These are phyloP conservation scores for Indicator indicator DNA, from an alignment of 2,113 vertebrate species.

Conservation along the genomic window DNA sequence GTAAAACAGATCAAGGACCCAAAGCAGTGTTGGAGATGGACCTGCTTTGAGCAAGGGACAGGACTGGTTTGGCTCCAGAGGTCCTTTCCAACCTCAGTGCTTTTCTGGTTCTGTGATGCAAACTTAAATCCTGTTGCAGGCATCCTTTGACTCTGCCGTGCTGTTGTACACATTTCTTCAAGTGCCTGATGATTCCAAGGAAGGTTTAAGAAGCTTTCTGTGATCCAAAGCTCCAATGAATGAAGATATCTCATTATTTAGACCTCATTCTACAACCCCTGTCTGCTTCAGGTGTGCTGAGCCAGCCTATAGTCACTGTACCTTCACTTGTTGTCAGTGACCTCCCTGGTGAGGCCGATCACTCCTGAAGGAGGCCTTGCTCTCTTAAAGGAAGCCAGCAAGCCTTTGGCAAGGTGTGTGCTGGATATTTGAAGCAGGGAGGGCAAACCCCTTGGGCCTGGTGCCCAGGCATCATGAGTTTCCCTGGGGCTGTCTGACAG, in stretches of 20 bases:
- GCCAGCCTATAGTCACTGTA: background rate
- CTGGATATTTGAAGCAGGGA: background rate
- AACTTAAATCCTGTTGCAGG: background rate
- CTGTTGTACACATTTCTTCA: background rate
- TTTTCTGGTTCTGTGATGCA: background rate
- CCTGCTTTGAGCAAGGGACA: background rate
- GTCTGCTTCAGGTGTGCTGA: background rate
- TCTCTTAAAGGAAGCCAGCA: background rate
- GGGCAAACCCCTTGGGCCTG: background rate
- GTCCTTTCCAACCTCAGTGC: background rate
- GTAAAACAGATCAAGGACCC: background rate
- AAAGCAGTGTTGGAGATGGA: background rate
- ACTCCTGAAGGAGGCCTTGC: background rate
- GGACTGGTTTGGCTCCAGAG: background rate
- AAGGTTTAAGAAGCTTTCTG: no score
- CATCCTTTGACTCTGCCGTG: background rate
- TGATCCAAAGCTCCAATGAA: no score
- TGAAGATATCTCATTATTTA: no score
- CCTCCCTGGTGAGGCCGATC: background rate
- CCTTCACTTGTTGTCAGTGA: background rate
- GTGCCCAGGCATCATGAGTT: background rate
- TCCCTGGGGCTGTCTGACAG: background rate
- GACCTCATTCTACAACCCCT: background rate
- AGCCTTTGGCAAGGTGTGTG: background rate
- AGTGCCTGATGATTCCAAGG: background rate